phyloP scores from a whole-genome alignment of 2,113 vertebrate species.

The Chaetorhynchus papuensis region DNA sequence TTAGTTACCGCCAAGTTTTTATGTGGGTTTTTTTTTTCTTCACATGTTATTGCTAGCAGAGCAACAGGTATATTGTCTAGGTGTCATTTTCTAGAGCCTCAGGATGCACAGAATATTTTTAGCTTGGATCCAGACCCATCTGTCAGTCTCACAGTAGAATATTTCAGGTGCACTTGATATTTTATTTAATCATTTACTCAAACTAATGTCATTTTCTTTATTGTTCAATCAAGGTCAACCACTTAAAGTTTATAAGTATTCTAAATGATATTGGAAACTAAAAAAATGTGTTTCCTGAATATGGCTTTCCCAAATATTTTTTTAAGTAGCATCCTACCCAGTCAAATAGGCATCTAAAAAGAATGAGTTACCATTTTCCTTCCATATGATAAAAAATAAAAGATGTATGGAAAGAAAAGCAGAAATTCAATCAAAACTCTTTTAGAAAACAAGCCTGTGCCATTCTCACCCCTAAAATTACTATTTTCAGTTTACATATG shows the following conservation, averaged over 20 bases:
- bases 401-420: background rate
- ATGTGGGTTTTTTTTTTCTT: background rate
- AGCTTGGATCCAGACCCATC: background rate
- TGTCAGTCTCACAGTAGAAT: background rate
- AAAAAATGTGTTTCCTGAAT: background rate
- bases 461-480: background rate
- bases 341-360: background rate
- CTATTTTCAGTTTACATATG: background rate
- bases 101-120: background rate
- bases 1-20: background rate
- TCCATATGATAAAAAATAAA: background rate
- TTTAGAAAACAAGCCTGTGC: background rate
- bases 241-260: background rate
- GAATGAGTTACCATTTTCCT: background rate
- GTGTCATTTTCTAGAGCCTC: background rate
- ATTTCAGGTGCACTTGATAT: background rate
- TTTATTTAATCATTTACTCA: background rate
- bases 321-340: background rate
- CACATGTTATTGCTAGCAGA: background rate
- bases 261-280: background rate
- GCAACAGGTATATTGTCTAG: background rate
- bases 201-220: background rate
- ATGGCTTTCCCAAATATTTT: background rate
- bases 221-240: background rate
- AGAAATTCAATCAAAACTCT: background rate